These are phyloP conservation scores for Tipula lateralis DNA, from an alignment of 2,888 invertebrate genomes.

Conservation along the genomic window DNA sequence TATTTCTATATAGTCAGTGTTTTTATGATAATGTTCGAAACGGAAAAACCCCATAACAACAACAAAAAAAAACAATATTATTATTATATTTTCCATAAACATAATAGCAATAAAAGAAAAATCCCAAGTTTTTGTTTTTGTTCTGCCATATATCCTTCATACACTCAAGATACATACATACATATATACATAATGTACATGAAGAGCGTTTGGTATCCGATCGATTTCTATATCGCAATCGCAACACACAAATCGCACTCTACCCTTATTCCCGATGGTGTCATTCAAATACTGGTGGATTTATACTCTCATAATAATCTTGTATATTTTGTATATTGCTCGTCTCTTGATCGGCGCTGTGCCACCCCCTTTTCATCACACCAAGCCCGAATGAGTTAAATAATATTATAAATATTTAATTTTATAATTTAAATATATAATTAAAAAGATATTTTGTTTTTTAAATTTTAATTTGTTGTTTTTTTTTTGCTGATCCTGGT, in stretches of 20 bases:
- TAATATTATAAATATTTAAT: slow-evolving; percentile 19
- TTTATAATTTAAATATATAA: slow-evolving; percentile 1
- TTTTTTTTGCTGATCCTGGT: background rate
- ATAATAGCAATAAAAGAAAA: background rate
- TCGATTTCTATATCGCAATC: slow-evolving; percentile 14
- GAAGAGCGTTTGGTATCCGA: background rate
- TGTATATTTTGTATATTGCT: background rate
- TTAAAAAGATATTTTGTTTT: background rate
- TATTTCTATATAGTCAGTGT: background rate
- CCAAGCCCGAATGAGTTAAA: background rate
- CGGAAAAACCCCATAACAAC: background rate
- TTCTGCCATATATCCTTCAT: slow-evolving; percentile 7
- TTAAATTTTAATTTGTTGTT: background rate
- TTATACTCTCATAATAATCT: background rate
- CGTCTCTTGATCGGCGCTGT: background rate
- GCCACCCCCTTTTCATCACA: background rate
- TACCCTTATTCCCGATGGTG: background rate
- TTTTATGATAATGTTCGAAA: background rate
- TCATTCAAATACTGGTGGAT: slow-evolving; percentile 24
- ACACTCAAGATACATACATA: background rate
- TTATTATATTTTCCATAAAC: slow-evolving; percentile 11
- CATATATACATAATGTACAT: background rate
- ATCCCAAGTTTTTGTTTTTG: background rate
- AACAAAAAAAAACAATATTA: background rate
- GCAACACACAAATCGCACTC: slow-evolving; percentile 19